Evolutionary conservation across 2,888 invertebrate genomes (phyloP).

Genomic region (Incurvaria masculella): DNA sequence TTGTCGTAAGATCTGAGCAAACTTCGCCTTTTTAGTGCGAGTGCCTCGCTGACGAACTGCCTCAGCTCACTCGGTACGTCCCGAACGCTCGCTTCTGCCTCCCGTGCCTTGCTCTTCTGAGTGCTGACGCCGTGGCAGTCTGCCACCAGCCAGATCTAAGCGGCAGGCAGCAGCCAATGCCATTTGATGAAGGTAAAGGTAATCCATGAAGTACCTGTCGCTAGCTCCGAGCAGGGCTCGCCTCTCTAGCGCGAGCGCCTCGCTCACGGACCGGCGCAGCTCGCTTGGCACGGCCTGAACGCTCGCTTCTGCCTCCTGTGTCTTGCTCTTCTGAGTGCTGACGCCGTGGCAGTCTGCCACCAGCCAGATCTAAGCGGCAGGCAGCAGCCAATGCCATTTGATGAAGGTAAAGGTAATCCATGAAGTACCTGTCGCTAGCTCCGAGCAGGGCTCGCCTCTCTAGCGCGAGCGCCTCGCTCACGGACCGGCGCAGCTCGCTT

Average conservation of each 20-base stretch:
- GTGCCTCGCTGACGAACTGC: slow-evolving; percentile 42
- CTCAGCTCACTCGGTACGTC: slow-evolving; percentile 46
- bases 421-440: slow-evolving; percentile 39
- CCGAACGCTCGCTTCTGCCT: slow-evolving; percentile 32
- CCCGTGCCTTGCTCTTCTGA: slow-evolving; percentile 29
- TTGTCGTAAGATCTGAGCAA: slow-evolving; percentile 36
- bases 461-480: slow-evolving; percentile 44
- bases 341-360: slow-evolving; percentile 25
- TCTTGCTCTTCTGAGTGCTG: slow-evolving; percentile 30
- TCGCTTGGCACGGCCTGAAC: slow-evolving; percentile 46
- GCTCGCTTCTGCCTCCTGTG: slow-evolving; percentile 26
- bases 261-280: slow-evolving; percentile 39
- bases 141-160: too few relatives aligned
- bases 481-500: slow-evolving; percentile 40
- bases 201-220: too few relatives aligned
- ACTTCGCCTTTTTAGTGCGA: slow-evolving; percentile 42
- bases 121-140: too few relatives aligned
- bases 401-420: too few relatives aligned
- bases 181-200: too few relatives aligned
- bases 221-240: slow-evolving; percentile 37
- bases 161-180: too few relatives aligned
- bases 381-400: slow-evolving; percentile 34
- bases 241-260: slow-evolving; percentile 43
- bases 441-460: slow-evolving; percentile 40
- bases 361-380: slow-evolving; percentile 16